Base-by-base conservation (phyloP, 1,140 invertebrate species). In the Hetaerina americana region DNA sequence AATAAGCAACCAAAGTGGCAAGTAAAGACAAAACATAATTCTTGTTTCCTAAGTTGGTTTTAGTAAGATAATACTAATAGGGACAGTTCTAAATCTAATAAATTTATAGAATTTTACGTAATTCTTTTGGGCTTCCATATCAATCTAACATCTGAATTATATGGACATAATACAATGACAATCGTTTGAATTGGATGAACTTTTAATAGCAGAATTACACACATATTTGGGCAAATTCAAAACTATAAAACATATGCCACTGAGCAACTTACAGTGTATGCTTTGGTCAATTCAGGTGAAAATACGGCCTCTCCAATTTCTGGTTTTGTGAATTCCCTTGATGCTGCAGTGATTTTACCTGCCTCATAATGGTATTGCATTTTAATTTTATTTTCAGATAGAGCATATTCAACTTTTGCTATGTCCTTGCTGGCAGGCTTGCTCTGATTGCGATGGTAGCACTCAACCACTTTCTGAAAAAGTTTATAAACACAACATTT, bases 311-410 rank as follows among this genome's bases (percentile, higher is more conserved):
- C 85, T 0, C 88, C 88, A 71, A 87, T 86, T 74, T 91, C 87
- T 0, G 89, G 89, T 75, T 90, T 91, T 0, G 84, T 81, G 73
- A 87, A 91, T 31, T 80, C 84, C 66, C 87, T 82, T 0, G 83
- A 88, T 0, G 87, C 85, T 70, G 88, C 87, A 0, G 88, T 89
- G 0, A 89, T 83, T 72, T 85, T 85, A n/a, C 85, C 87, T 70
- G 85, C 82, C 0, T 83, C 85, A 73, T 91, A 91, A 77, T 92
- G 90, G 78, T 87, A 90, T 70, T 87, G 82, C 0, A 92, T 72
- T 24, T 83, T 79, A 72, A 92, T 90, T 75, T 88, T 85, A 31
- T 87, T 84, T 0, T 86, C 84, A 27, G 79, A 77, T 1, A 89
- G 82, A 68, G 84, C 80, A 75, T 89, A 91, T 67, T 85, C 86